Conservation (phyloP, 2,797 vertebrate species). For the Tachyglossus aculeatus region DNA sequence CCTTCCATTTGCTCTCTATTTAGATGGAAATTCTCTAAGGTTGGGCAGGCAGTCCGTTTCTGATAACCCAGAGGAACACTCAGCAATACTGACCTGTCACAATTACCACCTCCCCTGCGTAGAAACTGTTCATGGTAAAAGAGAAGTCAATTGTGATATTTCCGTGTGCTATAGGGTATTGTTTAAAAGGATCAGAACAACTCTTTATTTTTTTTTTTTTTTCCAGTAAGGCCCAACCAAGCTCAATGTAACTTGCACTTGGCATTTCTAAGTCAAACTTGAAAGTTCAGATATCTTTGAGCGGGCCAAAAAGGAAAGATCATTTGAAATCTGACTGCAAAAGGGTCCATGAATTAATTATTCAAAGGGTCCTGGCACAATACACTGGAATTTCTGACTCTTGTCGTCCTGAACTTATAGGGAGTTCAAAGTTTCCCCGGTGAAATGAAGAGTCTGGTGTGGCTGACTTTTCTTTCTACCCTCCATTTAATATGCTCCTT, state of each 20-base stretch:
- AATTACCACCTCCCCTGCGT: background rate
- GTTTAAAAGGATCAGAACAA: too few species aligned
- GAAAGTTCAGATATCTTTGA: background rate
- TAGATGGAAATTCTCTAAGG: too few species aligned
- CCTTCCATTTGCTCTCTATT: too few species aligned
- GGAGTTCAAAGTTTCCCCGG: background rate
- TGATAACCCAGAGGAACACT: too few species aligned
- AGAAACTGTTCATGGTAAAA: background rate
- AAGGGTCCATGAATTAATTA: background rate
- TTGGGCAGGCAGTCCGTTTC: too few species aligned
- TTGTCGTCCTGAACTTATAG: conserved; percentile 14
- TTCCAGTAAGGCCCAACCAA: too few species aligned
- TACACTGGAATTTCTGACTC: conserved; percentile 14
- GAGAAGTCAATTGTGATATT: background rate
- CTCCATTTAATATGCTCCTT: conserved; percentile 13
- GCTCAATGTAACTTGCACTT: too few species aligned
- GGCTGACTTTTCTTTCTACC: background rate
- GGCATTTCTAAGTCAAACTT: background rate
- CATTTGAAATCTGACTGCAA: background rate
- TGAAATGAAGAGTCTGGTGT: background rate
- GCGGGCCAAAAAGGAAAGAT: background rate
- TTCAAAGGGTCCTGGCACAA: conserved; percentile 24
- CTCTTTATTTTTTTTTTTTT: too few species aligned
- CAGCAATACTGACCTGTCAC: too few species aligned
- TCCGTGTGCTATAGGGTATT: background rate